Evolutionary conservation across 1,140 invertebrate species (phyloP).

Genomic region (Solenopsis invicta): DNA sequence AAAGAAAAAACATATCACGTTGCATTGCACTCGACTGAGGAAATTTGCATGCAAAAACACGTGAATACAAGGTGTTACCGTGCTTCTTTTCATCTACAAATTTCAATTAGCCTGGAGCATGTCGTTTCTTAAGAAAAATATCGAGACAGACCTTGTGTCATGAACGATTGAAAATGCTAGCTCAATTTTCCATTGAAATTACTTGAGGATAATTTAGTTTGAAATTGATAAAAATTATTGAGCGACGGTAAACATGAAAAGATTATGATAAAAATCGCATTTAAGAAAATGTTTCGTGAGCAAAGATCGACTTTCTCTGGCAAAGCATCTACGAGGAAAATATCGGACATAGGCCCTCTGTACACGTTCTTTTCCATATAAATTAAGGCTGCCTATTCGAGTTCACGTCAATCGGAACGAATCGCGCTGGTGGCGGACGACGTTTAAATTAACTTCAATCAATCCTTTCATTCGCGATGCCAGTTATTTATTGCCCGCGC

Average conservation of each 20-base stretch:
- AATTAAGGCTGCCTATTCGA: slow-evolving; percentile 47
- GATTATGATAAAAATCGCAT: background rate
- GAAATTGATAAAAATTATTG: slow-evolving; percentile 4
- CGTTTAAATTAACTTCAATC: slow-evolving; percentile 64
- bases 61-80: background rate
- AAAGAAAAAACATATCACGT: too few relatives aligned
- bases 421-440: slow-evolving; percentile 28
- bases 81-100: background rate
- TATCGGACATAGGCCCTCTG: background rate
- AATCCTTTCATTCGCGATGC: slow-evolving; percentile 47
- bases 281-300: background rate
- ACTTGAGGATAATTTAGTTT: background rate
- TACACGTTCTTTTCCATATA: slow-evolving; percentile 33
- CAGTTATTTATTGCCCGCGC: slow-evolving; percentile 49
- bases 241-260: background rate
- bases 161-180: background rate
- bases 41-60: slow-evolving; percentile 17
- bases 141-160: background rate
- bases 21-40: background rate
- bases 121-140: background rate
- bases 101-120: background rate
- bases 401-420: slow-evolving; percentile 36
- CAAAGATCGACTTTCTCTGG: background rate
- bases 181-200: background rate
- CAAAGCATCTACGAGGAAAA: background rate